These are phyloP conservation scores for Galagoides demidoff DNA, from an alignment of 2,797 vertebrate genomes.

Conservation along the genomic window DNA sequence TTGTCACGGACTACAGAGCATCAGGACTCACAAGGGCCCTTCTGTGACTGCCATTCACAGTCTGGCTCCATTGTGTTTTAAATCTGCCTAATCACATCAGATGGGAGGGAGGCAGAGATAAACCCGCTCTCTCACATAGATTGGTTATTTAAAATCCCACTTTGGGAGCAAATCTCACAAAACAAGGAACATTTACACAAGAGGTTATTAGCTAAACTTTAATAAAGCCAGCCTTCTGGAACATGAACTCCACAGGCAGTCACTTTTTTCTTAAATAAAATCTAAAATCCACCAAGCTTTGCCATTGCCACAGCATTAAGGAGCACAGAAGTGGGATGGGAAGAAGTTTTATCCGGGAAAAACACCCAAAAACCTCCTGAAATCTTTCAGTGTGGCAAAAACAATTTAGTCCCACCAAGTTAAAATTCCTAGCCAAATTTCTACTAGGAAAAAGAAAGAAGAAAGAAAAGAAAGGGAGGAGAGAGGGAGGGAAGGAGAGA, in stretches of 20 bases:
- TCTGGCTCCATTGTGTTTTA: background rate
- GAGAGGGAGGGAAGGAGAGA: too few relatives aligned
- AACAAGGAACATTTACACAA: background rate
- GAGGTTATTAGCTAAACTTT: background rate
- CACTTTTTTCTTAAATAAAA: constrained; percentile 15
- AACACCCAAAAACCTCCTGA: background rate
- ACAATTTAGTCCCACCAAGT: background rate
- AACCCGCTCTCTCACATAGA: background rate
- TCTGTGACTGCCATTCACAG: constrained; percentile 1
- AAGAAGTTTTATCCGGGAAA: background rate
- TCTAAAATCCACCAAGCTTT: constrained; percentile 29
- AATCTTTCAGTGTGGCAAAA: background rate
- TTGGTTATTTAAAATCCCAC: background rate
- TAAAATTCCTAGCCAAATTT: constrained; percentile 19
- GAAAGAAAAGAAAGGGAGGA: background rate
- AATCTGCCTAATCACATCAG: background rate
- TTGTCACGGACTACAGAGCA: background rate
- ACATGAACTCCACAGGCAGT: background rate
- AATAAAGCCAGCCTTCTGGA: background rate
- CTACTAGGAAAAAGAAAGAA: constrained; percentile 18
- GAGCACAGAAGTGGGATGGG: background rate
- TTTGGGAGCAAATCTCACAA: constrained; percentile 17
- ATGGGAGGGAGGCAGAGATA: background rate
- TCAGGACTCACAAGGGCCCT: background rate
- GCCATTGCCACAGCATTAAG: background rate